Evolutionary conservation across 2,797 vertebrate genomes (phyloP), one percentile per base, ranked within the genome.

Genomic region (Sebastolobus alascanus): DNA sequence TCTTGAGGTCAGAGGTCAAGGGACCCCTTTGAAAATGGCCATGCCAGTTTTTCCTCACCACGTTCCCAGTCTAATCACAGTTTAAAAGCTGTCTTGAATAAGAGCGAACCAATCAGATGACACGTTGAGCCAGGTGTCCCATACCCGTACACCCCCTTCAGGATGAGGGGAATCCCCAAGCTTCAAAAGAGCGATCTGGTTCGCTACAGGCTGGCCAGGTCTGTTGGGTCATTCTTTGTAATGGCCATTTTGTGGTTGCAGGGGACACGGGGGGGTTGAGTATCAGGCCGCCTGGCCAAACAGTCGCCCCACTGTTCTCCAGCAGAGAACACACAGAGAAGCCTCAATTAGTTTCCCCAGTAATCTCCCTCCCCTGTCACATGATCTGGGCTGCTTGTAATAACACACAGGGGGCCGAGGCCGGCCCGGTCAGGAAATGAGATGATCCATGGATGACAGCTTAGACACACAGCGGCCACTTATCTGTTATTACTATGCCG

Each of bases 381-480:
- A 66, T 92, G 94, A 96, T 93, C 90, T 43, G 75, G 90, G 75
- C 89, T 91, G 92, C 93, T 94, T 92, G 92, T 91, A 95, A 94
- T 94, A 94, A 94, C 91, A 93, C 87, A 91, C 92, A 84, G 85
- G 90, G 90, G 90, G 82, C 85, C 80, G 0, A 75, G 87, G 83
- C 69, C 10, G 63, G 71, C 75, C 89, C 7, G 80, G 84, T 91
- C 94, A 95, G 94, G 94, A 94, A 94, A 94, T 94, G 87, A 94
- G 92, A 94, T 94, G 93, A 95, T 94, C 93, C 93, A 90, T 85
- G 85, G 88, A 84, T 94, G 93, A 94, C 93, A 92, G 92, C 87
- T 90, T 87, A 90, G 89, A 91, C 92, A 89, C 86, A 92, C 90
- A 91, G 89, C 83, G 76, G 90, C 87, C 83, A 92, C 89, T 93